Conservation (phyloP, 2,113 vertebrate genomes). For the Elephas maximus region DNA sequence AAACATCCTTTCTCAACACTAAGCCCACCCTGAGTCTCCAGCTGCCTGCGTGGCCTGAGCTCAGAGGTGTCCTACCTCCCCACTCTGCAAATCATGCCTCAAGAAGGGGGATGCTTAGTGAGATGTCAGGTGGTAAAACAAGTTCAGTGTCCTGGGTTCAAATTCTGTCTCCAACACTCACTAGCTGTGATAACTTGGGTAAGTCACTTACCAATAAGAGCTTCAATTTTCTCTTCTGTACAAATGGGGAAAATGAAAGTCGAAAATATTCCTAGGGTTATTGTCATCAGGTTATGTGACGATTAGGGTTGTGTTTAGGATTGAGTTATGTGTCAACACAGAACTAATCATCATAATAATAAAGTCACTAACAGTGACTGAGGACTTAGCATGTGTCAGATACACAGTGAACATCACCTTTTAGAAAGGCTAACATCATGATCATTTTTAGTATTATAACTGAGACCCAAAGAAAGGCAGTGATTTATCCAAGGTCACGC, state of each 20-base stretch:
- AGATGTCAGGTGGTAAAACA: neutral
- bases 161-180: neutral
- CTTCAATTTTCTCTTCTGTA: neutral
- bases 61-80: neutral
- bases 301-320: neutral
- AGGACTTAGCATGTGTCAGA: neutral
- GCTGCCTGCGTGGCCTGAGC: neutral
- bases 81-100: neutral
- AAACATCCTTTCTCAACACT: neutral
- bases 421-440: neutral
- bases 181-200: neutral
- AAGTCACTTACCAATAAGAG: neutral
- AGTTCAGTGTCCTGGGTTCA: conserved; percentile 22
- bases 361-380: neutral
- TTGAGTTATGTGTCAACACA: neutral
- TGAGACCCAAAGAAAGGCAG: conserved; percentile 41
- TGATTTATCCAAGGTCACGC: neutral
- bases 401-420: neutral
- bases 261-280: neutral
- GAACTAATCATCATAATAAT: neutral
- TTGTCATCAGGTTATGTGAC: neutral
- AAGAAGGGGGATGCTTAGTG: neutral
- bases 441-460: neutral
- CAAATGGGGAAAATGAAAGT: neutral
- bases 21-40: neutral